These are phyloP conservation scores for Choreutis nemorana DNA, from an alignment of 2,888 invertebrate species.

Conservation along the genomic window DNA sequence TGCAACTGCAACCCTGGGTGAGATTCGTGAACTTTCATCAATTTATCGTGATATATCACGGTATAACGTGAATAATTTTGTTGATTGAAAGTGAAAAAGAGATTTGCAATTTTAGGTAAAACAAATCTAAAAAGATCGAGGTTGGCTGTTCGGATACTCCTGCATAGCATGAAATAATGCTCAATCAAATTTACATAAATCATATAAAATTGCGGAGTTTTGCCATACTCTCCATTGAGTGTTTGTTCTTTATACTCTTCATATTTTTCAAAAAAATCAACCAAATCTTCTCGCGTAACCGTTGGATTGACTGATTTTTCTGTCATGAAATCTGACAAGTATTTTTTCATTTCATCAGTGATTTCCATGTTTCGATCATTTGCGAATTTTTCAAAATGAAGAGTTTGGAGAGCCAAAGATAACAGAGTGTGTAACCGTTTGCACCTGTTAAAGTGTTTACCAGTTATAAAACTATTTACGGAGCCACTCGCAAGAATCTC, in stretches of 20 bases:
- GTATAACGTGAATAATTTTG: slow-evolving; percentile 15
- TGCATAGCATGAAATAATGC: slow-evolving; percentile 1
- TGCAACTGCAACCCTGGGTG: slow-evolving; percentile 11
- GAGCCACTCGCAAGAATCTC: slow-evolving; percentile 14
- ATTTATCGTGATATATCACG: slow-evolving; percentile 13
- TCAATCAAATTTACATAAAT: slow-evolving; percentile 8
- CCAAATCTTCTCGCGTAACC: slow-evolving; percentile 1
- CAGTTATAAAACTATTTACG: slow-evolving; percentile 13
- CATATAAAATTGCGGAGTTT: slow-evolving; percentile 11
- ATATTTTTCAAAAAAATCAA: slow-evolving; percentile 1
- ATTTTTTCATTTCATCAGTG: not conserved
- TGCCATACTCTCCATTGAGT: slow-evolving; percentile 9
- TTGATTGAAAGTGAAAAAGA: slow-evolving; percentile 13
- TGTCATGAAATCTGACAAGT: not conserved
- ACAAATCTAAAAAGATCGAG: slow-evolving; percentile 1
- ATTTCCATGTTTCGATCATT: not conserved
- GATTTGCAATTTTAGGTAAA: slow-evolving; percentile 12
- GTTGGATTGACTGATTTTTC: slow-evolving; percentile 2
- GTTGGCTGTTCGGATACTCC: slow-evolving; percentile 1
- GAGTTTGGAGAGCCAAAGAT: slow-evolving; percentile 12
- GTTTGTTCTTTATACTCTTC: slow-evolving; percentile 1
- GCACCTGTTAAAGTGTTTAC: slow-evolving; percentile 11
- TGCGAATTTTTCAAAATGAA: slow-evolving; percentile 1
- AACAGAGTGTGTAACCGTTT: slow-evolving; percentile 13
- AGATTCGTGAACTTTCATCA: slow-evolving; percentile 11